These are phyloP conservation scores for Stictonetta naevosa DNA, from an alignment of 2,113 vertebrate genomes.

Conservation along the genomic window DNA sequence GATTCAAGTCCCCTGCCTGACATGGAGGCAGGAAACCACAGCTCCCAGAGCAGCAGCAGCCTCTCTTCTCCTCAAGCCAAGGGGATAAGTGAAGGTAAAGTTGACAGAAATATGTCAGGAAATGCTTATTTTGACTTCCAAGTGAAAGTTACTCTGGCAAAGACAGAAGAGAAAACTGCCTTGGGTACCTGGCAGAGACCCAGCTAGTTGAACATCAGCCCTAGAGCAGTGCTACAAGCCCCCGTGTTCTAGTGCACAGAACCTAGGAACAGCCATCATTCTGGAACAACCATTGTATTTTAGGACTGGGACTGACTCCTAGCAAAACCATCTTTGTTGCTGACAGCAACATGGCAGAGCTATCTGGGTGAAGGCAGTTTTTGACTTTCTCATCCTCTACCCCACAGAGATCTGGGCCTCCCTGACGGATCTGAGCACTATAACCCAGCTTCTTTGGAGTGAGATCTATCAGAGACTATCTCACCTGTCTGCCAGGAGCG, in stretches of 20 bases:
- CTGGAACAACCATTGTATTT: background rate
- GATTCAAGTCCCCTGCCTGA: background rate
- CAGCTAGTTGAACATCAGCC: background rate
- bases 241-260: background rate
- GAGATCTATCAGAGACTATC: background rate
- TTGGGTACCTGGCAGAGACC: background rate
- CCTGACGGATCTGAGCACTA: background rate
- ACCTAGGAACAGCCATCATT: background rate
- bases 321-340: background rate
- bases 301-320: background rate
- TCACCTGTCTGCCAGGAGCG: slow-evolving; percentile 78
- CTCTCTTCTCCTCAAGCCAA: background rate
- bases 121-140: background rate
- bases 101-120: background rate
- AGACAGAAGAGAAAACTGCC: background rate
- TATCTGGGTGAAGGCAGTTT: background rate
- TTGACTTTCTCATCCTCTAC: too few relatives aligned
- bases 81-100: background rate
- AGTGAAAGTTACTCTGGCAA: background rate
- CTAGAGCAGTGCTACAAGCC: background rate
- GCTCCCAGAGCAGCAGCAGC: background rate
- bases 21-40: background rate
- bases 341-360: background rate
- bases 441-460: background rate
- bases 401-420: background rate